phyloP scores from a whole-genome alignment of 1,140 invertebrate species.

The Ips typographus region DNA sequence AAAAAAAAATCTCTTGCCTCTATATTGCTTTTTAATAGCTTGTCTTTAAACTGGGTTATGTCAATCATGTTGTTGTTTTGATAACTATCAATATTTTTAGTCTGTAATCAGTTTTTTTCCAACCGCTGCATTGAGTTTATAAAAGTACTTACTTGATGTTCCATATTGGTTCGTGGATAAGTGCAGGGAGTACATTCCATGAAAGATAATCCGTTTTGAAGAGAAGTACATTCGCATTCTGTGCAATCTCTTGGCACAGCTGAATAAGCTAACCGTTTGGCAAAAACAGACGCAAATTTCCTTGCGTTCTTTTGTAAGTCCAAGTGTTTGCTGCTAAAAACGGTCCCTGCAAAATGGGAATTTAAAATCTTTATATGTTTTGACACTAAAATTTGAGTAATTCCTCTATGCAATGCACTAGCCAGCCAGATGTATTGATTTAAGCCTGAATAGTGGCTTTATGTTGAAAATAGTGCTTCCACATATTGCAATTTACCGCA shows the following conservation, averaged over 20 bases:
- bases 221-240: conserved; percentile 71
- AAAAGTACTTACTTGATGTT: conserved; percentile 51
- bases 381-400: too few relatives aligned
- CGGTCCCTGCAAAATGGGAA: conserved; percentile 41
- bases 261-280: conserved; percentile 64
- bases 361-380: too few relatives aligned
- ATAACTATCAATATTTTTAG: background rate
- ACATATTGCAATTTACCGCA: background rate
- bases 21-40: background rate
- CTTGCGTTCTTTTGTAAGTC: conserved; percentile 61
- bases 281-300: conserved; percentile 69
- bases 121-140: background rate
- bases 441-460: background rate
- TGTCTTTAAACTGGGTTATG: too few relatives aligned
- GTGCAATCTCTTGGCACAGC: conserved; percentile 66
- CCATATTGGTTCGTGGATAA: conserved; percentile 56
- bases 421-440: too few relatives aligned
- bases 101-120: too few relatives aligned
- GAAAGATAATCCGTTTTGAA: conserved; percentile 64
- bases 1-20: too few relatives aligned
- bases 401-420: too few relatives aligned
- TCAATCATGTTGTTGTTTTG: background rate
- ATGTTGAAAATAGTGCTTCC: background rate
- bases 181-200: conserved; percentile 64
- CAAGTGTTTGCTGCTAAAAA: conserved; percentile 66